phyloP scores from a whole-genome alignment of 2,888 invertebrate species.

The Diaprepes abbreviatus region DNA sequence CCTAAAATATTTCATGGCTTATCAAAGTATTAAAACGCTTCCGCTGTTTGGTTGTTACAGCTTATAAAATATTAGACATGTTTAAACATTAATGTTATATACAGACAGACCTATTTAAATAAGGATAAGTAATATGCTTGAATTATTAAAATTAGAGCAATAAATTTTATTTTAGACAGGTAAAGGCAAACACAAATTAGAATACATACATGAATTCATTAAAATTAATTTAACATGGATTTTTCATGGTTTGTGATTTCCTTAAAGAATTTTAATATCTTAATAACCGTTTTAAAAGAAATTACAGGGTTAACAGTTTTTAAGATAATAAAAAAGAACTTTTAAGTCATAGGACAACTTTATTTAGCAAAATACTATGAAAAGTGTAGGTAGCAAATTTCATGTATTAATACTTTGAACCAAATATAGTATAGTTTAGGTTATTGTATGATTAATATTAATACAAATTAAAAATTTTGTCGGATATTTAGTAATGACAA shows the following conservation, averaged over 20 bases:
- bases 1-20: conserved; percentile 29
- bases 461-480: too few relatives aligned
- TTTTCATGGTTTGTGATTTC: conserved; percentile 42
- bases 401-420: too few relatives aligned
- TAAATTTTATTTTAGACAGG: conserved; percentile 44
- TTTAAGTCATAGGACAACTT: too few relatives aligned
- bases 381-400: too few relatives aligned
- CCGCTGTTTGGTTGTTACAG: conserved; percentile 39
- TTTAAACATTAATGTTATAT: conserved; percentile 43
- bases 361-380: too few relatives aligned
- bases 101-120: conserved; percentile 47
- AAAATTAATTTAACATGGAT: conserved; percentile 41
- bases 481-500: too few relatives aligned
- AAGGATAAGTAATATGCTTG: conserved; percentile 47
- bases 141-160: conserved; percentile 48
- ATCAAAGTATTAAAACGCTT: conserved; percentile 45
- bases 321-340: background rate
- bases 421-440: too few relatives aligned
- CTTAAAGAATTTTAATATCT: conserved; percentile 16
- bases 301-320: conserved; percentile 64
- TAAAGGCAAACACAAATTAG: conserved; percentile 46
- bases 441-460: too few relatives aligned
- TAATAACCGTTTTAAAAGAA: conserved; percentile 9
- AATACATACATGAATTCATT: conserved; percentile 46
- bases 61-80: conserved; percentile 42